phyloP scores from a whole-genome alignment of 2,888 invertebrate species.

The Hartigia nigra region DNA sequence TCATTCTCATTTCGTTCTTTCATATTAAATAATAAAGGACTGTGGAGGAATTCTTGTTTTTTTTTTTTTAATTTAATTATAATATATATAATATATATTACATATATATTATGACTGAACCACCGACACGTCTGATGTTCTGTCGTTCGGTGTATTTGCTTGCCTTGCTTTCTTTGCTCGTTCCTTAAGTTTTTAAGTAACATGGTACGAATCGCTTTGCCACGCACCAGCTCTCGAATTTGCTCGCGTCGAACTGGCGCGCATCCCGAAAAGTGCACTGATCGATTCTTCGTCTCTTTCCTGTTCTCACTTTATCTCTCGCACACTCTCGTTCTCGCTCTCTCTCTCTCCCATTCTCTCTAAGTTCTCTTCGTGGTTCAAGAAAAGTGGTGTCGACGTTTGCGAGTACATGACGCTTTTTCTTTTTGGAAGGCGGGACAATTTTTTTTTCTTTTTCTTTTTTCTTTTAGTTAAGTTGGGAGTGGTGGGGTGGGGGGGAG shows the following conservation, averaged over 20 bases:
- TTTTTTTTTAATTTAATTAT: slow-evolving; percentile 55
- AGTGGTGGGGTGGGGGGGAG: background rate
- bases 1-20: slow-evolving; percentile 49
- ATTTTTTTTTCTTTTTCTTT: slow-evolving; percentile 27
- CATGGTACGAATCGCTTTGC: slow-evolving; percentile 54
- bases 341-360: slow-evolving; percentile 31
- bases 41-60: slow-evolving; percentile 60
- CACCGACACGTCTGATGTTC: slow-evolving; percentile 54
- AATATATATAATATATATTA: slow-evolving; percentile 63
- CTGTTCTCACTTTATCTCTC: background rate
- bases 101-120: slow-evolving; percentile 65
- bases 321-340: slow-evolving; percentile 12
- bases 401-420: slow-evolving; percentile 34
- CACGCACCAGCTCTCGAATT: slow-evolving; percentile 53
- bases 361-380: slow-evolving; percentile 47
- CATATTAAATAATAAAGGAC: slow-evolving; percentile 61
- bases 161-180: slow-evolving; percentile 22
- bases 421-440: slow-evolving; percentile 25
- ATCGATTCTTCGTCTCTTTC: slow-evolving; percentile 40
- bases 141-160: slow-evolving; percentile 30
- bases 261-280: slow-evolving; percentile 44
- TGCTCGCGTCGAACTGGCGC: slow-evolving; percentile 36
- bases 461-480: too few species aligned
- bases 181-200: slow-evolving; percentile 54
- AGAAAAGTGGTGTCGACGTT: slow-evolving; percentile 65